These are phyloP conservation scores for Rallus limicola DNA, from an alignment of 2,113 vertebrate species.

Conservation along the genomic window DNA sequence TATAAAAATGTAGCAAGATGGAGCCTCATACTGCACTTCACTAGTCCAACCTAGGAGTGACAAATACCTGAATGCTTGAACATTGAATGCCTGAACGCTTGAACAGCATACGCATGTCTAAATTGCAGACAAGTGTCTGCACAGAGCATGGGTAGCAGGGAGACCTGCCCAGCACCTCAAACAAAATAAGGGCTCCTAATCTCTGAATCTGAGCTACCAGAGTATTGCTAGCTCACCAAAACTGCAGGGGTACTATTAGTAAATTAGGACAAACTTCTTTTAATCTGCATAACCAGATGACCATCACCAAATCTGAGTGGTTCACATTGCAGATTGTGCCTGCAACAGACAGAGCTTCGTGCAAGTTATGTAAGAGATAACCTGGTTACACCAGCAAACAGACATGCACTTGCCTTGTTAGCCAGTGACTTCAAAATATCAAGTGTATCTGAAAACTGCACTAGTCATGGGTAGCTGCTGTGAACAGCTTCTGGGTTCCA, in stretches of 20 bases:
- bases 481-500: neutral
- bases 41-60: neutral
- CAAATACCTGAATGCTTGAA: neutral
- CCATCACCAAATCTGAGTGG: neutral
- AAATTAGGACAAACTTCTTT: neutral
- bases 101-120: rapidly evolving
- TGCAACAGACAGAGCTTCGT: neutral
- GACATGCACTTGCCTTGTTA: neutral
- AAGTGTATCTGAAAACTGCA: neutral
- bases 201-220: neutral
- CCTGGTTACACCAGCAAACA: neutral
- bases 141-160: neutral
- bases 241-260: neutral
- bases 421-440: neutral
- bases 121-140: neutral
- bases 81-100: neutral
- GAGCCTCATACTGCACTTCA: neutral
- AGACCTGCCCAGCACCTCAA: neutral
- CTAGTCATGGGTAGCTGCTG: neutral
- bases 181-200: neutral
- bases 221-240: neutral
- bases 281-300: neutral
- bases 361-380: neutral
- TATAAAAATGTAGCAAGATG: neutral
- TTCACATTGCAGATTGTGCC: neutral